phyloP scores from a whole-genome alignment of 2,113 vertebrate species.

The Euleptes europaea region DNA sequence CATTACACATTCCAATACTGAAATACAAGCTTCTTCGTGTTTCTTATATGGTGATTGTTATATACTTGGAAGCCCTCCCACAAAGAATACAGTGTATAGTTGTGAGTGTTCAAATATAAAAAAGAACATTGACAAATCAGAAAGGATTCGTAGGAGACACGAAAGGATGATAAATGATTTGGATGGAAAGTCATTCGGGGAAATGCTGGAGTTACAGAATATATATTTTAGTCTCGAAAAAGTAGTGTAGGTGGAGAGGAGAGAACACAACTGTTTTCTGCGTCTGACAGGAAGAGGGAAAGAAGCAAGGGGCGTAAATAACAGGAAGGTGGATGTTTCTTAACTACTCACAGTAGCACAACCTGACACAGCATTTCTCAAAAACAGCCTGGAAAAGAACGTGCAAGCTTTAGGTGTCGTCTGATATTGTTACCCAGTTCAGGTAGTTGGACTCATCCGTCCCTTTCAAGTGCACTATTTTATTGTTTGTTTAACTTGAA shows the following conservation, averaged over 20 bases:
- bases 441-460: background rate
- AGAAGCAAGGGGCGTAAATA: background rate
- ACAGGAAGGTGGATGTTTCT: background rate
- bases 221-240: constrained; percentile 5
- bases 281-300: background rate
- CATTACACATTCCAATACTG: constrained; percentile 50
- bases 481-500: background rate
- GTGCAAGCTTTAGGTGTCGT: background rate
- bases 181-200: background rate
- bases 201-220: background rate
- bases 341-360: background rate
- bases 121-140: background rate
- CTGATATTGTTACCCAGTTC: background rate
- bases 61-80: constrained; percentile 46
- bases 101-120: background rate
- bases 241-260: background rate
- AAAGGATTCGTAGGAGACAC: background rate
- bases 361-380: background rate
- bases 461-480: background rate
- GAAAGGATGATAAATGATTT: constrained; percentile 10
- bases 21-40: constrained; percentile 55
- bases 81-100: constrained; percentile 9
- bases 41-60: constrained; percentile 37
- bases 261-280: background rate
- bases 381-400: background rate